Base-by-base conservation (phyloP, 2,888 invertebrate genomes). In the Argynnis bischoffii region DNA sequence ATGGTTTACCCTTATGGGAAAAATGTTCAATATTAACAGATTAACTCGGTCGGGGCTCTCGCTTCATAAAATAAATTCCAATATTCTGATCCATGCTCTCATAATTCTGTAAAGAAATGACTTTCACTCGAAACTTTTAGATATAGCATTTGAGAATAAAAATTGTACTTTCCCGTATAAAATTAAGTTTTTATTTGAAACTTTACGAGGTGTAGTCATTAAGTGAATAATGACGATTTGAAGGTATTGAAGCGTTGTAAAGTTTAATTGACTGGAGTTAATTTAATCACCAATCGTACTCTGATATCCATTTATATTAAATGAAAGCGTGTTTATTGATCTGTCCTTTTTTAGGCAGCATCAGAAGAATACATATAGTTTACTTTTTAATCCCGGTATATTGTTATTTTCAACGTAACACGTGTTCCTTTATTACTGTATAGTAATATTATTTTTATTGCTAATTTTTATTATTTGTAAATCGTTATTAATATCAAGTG, bases 11-110 rank as follows among this genome's bases (percentile, higher is more conserved):
- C 82, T 81, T 81, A 83, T 78, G 82, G 84, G 80, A 70, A 70
- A 74, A 87, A 87, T 86, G 85, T 85, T 85, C 88, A 89, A 89
- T 90, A 89, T 90, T 88, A 90, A 88, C 88, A 88, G 77, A 78
- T 78, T 79, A 79, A 75, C 78, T 77, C 71, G 71, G 74, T 75
- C 68, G 75, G 70, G 72, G 77, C 69, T 70, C 69, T 60, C 65
- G 77, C 73, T 78, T 77, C 75, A 77, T 79, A 78, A 79, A 79
- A 78, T 77, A 77, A 78, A 77, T 77, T 79, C 77, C 76, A 77
- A 78, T 78, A 79, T 79, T 76, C 76, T 69, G 70, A 75, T 74
- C 74, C 75, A 74, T 72, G 72, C 74, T 72, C 75, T 74, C 73
- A 75, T 88, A 89, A 88, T 85, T 81, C 78, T 87, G 82, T 81